Conservation (phyloP, 2,113 vertebrate genomes). For the Vidua chalybeata region DNA sequence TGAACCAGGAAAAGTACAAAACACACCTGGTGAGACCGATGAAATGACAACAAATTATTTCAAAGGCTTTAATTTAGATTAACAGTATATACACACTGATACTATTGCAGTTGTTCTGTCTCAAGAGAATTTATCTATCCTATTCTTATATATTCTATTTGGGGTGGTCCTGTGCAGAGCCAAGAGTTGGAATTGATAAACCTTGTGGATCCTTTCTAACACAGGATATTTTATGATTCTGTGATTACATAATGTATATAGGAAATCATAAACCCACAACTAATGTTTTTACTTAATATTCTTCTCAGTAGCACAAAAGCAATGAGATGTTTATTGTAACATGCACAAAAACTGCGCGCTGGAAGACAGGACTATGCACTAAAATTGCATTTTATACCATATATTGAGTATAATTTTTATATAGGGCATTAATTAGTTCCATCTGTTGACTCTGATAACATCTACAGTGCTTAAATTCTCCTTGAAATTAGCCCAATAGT, state of each 20-base stretch:
- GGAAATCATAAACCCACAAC: constrained; percentile 1
- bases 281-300: neutral
- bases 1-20: neutral
- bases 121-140: neutral
- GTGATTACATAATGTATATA: neutral
- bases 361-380: neutral
- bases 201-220: neutral
- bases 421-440: neutral
- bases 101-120: neutral
- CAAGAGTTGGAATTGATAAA: neutral
- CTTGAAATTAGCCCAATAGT: neutral
- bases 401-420: neutral
- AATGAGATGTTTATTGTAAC: neutral
- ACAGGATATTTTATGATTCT: neutral
- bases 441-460: neutral
- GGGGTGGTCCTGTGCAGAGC: neutral
- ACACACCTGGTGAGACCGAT: neutral
- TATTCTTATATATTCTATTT: neutral
- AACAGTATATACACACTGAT: neutral
- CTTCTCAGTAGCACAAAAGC: neutral
- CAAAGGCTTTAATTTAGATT: neutral
- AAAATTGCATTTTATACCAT: neutral
- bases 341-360: neutral
- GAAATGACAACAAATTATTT: neutral
- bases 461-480: neutral